Evolutionary conservation across 2,888 invertebrate genomes (phyloP), one percentile per base, ranked within the genome.

Genomic region (Aphidoletes aphidimyza): DNA sequence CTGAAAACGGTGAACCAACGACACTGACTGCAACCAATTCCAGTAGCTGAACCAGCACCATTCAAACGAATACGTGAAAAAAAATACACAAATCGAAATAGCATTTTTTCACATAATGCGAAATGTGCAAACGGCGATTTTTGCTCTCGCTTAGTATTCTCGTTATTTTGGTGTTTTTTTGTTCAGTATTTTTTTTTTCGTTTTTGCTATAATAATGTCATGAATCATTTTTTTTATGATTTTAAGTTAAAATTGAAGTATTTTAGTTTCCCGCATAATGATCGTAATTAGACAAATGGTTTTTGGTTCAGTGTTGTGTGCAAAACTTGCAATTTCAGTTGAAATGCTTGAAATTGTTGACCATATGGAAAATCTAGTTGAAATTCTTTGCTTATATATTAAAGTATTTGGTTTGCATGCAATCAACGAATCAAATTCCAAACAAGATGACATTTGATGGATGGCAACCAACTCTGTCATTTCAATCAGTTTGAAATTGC

Each of bases 271-370:
- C 34, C 69, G 69, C 69, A 69, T 69, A 69, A 69, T 69, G 69
- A 69, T 69, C 30, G 69, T 69, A 69, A 69, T 69, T 69, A 69
- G 69, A 69, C 69, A 69, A 69, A 69, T 69, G 69, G 69, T 34
- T 69, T 69, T 69, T n/a, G 69, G 30, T 69, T 69, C 69, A 69
- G 1, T 30, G 26, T 69, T 11, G 69, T 14, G 14, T 3, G 2
- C 69, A 11, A n/a, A n/a, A n/a, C n/a, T n/a, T n/a, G n/a, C n/a
- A n/a, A n/a, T n/a, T n/a, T n/a, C n/a, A n/a, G n/a, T n/a, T n/a
- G n/a, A n/a, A n/a, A n/a, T n/a, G n/a, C n/a, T n/a, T n/a, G n/a
- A n/a, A n/a, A n/a, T n/a, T n/a, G n/a, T n/a, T n/a, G n/a, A n/a
- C n/a, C n/a, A n/a, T n/a, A n/a, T n/a, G n/a, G n/a, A n/a, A n/a